Evolutionary conservation across 2,113 vertebrate species (phyloP).

Genomic region (Burhinus oedicnemus): DNA sequence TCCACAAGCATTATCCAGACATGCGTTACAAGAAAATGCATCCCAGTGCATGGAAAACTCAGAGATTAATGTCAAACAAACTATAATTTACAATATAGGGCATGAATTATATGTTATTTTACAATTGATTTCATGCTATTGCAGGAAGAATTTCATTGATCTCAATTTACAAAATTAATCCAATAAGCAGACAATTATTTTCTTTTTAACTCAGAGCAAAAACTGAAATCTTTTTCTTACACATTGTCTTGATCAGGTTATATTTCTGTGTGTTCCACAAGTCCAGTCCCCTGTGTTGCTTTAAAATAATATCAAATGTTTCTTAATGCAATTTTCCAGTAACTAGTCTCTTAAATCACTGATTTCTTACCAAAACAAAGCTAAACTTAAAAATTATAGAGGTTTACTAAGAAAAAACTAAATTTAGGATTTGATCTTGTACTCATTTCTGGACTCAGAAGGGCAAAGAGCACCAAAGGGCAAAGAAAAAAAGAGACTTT

Average conservation of each 20-base stretch:
- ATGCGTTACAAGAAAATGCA: constrained; percentile 68
- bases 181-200: constrained; percentile 64
- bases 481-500: neutral
- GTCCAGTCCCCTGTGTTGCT: neutral
- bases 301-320: neutral
- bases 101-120: constrained; percentile 76
- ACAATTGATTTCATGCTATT: constrained; percentile 79
- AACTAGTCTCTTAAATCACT: neutral
- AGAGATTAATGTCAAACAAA: constrained; percentile 73
- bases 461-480: neutral
- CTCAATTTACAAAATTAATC: constrained; percentile 73
- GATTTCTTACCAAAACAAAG: neutral
- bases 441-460: neutral
- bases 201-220: constrained; percentile 49
- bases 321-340: neutral
- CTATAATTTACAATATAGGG: constrained; percentile 76
- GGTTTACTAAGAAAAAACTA: neutral
- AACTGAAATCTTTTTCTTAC: neutral
- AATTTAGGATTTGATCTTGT: neutral
- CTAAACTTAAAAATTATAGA: neutral
- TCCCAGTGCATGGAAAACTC: constrained; percentile 49
- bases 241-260: neutral
- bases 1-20: constrained; percentile 59
- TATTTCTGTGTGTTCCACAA: neutral
- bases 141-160: constrained; percentile 77